Base-by-base conservation (phyloP, 2,113 vertebrate species). In the Panurus biarmicus region DNA sequence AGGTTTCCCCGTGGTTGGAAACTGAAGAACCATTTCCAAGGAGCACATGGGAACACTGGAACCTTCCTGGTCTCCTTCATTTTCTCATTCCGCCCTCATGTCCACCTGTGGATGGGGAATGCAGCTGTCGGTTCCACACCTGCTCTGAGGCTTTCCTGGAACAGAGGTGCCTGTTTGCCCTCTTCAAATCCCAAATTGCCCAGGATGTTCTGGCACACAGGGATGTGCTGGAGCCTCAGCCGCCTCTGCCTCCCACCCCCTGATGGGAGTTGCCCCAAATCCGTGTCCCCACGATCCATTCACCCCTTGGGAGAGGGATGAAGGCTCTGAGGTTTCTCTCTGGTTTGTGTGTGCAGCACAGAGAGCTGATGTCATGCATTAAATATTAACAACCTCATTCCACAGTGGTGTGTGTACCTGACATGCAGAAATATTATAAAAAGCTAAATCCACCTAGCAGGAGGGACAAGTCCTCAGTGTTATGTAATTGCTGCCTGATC, bases 241-340 rank as follows among this genome's bases (percentile, higher is more conserved):
- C 58, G 54, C 40, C 21, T 35, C 62, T 54, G 40, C 42, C 33
- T 36, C 40, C 48, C 9, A 0, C 29, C 1, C 19, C 6, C 1
- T 2, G 1, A 0, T 8, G 28, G n/a, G 48, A 28, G 5, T 11
- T 26, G 5, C 35, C 53, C 14, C 1, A 58, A 21, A 12, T 50
- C 47, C 1, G 0, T n/a, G 47, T 22, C 28, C 47, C 24, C 24
- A 0, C 24, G 23, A 9, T 45, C 29, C 4, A 17, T 20, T 87
- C 29, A 25, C 6, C 38, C 29, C 36, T 26, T 28, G 61, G 61
- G 40, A 5, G 17, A 35, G 47, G 17, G 48, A 22, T 64, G 45
- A 38, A 64, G 48, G 10, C 21, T 12, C 3, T 14, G 29, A 26
- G 51, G 14, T 17, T 0, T 69, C 19, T 53, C 44, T 40, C 24